Base-by-base conservation (phyloP, 2,797 vertebrate genomes). In the Anomalospiza imberbis region DNA sequence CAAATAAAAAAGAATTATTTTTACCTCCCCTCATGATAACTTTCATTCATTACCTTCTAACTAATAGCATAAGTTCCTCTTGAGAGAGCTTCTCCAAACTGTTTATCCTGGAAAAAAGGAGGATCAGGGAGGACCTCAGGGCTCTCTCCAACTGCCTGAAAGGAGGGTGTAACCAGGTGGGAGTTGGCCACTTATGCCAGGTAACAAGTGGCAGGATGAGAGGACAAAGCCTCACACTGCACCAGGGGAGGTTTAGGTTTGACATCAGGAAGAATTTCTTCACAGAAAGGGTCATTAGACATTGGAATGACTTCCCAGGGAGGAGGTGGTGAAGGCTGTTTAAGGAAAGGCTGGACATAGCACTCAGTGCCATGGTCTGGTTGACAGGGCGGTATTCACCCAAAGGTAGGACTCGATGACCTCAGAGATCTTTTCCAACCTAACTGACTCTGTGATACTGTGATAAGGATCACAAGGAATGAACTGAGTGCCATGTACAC, bases 381-480 rank as follows among this genome's bases (percentile, higher is more conserved):
- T 28, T 48, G 47, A 42, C 34, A 17, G 3, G 36, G 11, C 0
- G 0, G 11, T 55, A 48, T 20, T 55, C 0, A 1, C 26, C 10
- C 62, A 44, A 7, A 44, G 5, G 28, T 6, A 62, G 14, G 36
- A 38, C 24, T 62, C 1, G 17, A 38, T 14, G 32, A 38, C 3
- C 28, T 18, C 36, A 75, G 32, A 45, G 28, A 10, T 57, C 19
- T 63, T 63, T 57, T 50, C 48, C 36, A 50, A 7, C 4, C 2
- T 44, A 7, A 25, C 1, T 55, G 26, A 50, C 55, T n/a, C 63
- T 20, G 22, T 38, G 36, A 25, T 50, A 24, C 28, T n/a, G 9
- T 38, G 17, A 28, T 13, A 32, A 71, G 10, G 17, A 77, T 51
- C 40, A 28, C 25, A 67, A 45, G 12, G 22, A 85, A 51, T 4